Conservation (phyloP, 37 sponge, comb jelly and placozoan genomes). For the Trichoplax adhaerens region DNA sequence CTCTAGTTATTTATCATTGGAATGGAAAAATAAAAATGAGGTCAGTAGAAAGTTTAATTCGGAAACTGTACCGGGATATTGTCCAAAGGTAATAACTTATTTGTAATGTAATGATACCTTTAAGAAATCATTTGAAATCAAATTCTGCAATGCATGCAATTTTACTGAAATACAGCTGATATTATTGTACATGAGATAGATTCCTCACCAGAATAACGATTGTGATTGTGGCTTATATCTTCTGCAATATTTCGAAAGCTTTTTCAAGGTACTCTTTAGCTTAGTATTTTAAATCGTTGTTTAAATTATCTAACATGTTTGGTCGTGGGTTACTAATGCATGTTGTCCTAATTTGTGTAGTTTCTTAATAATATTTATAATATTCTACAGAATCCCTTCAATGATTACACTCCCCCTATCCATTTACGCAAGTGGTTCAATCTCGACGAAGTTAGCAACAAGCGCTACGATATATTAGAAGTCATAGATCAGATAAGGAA, state of each 20-base stretch:
- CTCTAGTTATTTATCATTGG: slow-evolving; percentile 36
- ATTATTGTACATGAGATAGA: slow-evolving; percentile 22
- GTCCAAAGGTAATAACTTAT: background rate
- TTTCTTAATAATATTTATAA: background rate
- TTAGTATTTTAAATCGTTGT: slow-evolving; percentile 2
- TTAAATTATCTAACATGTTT: slow-evolving; percentile 2
- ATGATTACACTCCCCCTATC: background rate
- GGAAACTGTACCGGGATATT: slow-evolving; percentile 1
- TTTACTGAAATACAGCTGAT: background rate
- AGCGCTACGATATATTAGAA: slow-evolving; percentile 11
- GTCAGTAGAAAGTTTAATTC: slow-evolving; percentile 1
- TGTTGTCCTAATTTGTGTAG: background rate
- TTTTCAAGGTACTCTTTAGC: slow-evolving; percentile 27
- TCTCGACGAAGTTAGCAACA: slow-evolving; percentile 5
- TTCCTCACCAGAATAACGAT: slow-evolving; percentile 61
- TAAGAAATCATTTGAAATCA: background rate
- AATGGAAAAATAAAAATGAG: slow-evolving; percentile 30
- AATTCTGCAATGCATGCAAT: background rate
- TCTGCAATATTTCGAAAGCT: slow-evolving; percentile 61
- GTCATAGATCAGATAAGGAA: too few species aligned
- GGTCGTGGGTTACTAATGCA: background rate
- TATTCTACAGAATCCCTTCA: slow-evolving; percentile 10
- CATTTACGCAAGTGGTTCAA: slow-evolving; percentile 11
- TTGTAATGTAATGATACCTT: background rate
- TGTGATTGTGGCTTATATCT: slow-evolving; percentile 82